Evolutionary conservation across 2,888 invertebrate genomes (phyloP).

Genomic region (Alviniconcha strummeri): DNA sequence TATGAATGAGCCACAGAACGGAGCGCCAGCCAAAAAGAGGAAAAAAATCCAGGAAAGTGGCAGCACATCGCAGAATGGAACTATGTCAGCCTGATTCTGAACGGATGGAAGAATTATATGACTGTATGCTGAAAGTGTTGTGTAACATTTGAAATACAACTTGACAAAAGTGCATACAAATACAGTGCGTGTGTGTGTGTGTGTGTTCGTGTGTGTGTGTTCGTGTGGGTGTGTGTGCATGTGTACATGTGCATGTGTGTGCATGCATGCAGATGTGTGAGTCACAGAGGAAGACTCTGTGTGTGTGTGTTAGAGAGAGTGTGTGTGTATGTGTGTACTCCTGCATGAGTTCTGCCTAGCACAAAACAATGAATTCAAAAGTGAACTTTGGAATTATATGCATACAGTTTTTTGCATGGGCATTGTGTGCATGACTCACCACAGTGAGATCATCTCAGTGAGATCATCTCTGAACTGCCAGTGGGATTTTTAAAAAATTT

Average conservation of each 20-base stretch:
- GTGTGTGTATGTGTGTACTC: no score
- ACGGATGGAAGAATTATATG: background rate
- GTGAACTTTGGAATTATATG: no score
- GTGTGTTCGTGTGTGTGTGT: background rate
- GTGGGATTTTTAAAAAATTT: no score
- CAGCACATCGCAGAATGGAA: background rate
- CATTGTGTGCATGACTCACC: no score
- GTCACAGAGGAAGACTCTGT: background rate
- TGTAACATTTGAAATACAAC: background rate
- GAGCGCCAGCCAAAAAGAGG: background rate
- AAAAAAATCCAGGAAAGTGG: background rate
- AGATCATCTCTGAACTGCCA: no score
- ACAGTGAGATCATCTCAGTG: no score
- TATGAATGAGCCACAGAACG: background rate
- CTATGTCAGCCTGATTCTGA: background rate
- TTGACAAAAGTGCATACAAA: background rate
- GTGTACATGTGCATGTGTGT: slow-evolving; percentile 11
- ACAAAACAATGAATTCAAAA: no score
- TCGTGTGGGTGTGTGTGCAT: slow-evolving; percentile 8
- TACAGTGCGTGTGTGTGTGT: slow-evolving; percentile 8
- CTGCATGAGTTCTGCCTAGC: no score
- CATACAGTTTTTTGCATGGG: no score
- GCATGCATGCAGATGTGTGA: background rate
- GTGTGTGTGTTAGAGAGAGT: no score
- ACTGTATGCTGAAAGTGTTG: background rate